These are phyloP conservation scores for Chlorodrepanis virens DNA, from an alignment of 2,113 vertebrate species.

Conservation along the genomic window DNA sequence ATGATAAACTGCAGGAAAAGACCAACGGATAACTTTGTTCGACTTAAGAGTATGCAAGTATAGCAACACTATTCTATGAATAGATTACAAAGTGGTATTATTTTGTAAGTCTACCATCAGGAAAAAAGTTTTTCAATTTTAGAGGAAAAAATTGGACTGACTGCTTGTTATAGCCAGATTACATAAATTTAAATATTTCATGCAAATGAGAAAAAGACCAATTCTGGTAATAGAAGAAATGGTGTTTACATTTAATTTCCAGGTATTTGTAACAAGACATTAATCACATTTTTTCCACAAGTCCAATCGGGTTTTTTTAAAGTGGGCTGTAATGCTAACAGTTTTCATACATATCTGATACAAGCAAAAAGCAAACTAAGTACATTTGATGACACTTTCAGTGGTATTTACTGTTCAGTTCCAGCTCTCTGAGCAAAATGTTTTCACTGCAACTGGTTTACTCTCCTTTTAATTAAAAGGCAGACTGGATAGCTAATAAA, in stretches of 20 bases:
- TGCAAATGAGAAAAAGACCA: neutral
- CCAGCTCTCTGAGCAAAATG: neutral
- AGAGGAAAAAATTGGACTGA: neutral
- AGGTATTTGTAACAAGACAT: neutral
- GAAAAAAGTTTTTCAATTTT: neutral
- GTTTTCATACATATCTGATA: neutral
- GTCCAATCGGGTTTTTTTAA: neutral
- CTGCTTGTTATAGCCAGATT: neutral
- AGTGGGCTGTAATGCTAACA: neutral
- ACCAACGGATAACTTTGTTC: neutral
- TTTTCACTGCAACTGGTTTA: neutral
- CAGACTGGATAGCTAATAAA: neutral
- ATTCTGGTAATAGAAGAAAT: neutral
- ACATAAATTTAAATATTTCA: neutral
- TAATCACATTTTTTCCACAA: neutral
- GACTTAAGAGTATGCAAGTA: neutral
- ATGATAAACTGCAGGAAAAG: neutral
- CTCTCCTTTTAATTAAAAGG: slow-evolving; percentile 1
- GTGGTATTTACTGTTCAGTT: neutral
- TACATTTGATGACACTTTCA: neutral
- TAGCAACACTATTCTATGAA: neutral
- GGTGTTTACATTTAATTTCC: neutral
- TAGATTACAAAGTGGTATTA: neutral
- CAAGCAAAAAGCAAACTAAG: neutral
- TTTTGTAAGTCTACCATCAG: neutral